Conservation (phyloP, 2,797 vertebrate genomes). For the Thalassophryne amazonica region DNA sequence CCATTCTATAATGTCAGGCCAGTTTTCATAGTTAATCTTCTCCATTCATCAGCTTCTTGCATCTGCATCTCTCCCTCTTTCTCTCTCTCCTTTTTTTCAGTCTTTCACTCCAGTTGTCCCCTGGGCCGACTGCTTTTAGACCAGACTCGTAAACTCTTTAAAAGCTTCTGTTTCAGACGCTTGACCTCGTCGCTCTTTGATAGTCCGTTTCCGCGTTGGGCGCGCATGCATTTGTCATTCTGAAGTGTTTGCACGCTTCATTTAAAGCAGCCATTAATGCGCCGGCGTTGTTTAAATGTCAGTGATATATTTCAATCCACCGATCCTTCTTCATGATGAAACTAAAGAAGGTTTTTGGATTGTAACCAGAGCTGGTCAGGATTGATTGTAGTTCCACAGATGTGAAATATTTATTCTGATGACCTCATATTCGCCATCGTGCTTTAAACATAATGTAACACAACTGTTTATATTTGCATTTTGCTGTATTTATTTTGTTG, state of each 20-base stretch:
- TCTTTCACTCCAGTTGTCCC: slow-evolving; percentile 14
- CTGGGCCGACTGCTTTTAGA: slow-evolving; percentile 8
- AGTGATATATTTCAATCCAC: slow-evolving; percentile 29
- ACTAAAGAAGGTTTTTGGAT: neutral
- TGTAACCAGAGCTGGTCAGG: neutral
- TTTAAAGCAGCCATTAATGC: slow-evolving; percentile 11
- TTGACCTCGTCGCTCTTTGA: slow-evolving; percentile 32
- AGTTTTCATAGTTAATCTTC: no score
- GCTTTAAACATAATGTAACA: no score
- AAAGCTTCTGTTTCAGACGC: slow-evolving; percentile 38
- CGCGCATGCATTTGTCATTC: slow-evolving; percentile 2
- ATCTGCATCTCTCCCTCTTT: neutral
- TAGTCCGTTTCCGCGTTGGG: neutral
- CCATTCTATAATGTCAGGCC: no score
- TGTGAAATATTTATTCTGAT: neutral
- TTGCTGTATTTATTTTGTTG: neutral
- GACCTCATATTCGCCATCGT: no score
- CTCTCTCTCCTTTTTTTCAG: neutral
- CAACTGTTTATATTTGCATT: neutral
- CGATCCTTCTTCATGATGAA: slow-evolving; percentile 7
- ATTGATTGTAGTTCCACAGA: neutral
- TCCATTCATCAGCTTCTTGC: slow-evolving; percentile 13
- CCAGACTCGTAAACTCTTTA: slow-evolving; percentile 41
- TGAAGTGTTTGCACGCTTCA: slow-evolving; percentile 14
- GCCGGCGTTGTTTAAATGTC: slow-evolving; percentile 12